Percentiles rank a stretch among this genome's conserved stretches.
These are phyloP conservation scores for Philaethria dido DNA, from an alignment of 2,888 invertebrate genomes.

Conservation along the genomic window DNA sequence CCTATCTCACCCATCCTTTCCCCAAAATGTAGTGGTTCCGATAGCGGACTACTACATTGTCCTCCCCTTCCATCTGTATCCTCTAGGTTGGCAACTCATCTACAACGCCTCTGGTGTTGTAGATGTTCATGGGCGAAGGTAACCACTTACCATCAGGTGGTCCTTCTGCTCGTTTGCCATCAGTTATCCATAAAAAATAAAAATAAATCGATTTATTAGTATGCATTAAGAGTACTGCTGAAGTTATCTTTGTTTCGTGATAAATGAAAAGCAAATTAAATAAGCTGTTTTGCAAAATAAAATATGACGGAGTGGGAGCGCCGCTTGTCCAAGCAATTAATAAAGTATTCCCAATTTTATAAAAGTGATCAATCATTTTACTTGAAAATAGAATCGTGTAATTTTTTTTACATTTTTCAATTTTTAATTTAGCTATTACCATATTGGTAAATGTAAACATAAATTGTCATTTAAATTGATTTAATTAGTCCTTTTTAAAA, in stretches of 20 bases:
- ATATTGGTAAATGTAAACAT: not conserved
- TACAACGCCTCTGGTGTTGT: too few relatives aligned
- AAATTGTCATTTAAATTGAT: too few relatives aligned
- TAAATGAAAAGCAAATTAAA: constrained; percentile 3
- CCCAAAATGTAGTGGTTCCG: too few relatives aligned
- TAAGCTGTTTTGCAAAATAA: constrained; percentile 8
- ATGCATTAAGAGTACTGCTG: not conserved
- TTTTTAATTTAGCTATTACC: not conserved
- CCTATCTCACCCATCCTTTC: too few relatives aligned
- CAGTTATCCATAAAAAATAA: too few relatives aligned
- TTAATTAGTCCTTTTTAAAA: too few relatives aligned
- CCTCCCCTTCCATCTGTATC: too few relatives aligned
- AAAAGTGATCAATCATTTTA: constrained; percentile 20
- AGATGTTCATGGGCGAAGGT: too few relatives aligned
- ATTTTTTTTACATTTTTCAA: not conserved
- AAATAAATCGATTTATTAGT: not conserved
- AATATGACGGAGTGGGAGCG: constrained; percentile 9
- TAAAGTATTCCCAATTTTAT: constrained; percentile 24
- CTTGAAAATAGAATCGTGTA: constrained; percentile 10
- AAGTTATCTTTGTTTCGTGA: not conserved
- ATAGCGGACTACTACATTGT: too few relatives aligned
- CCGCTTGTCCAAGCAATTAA: constrained; percentile 19
- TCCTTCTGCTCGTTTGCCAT: too few relatives aligned
- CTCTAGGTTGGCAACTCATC: too few relatives aligned
- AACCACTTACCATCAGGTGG: too few relatives aligned